Evolutionary conservation across 1,140 invertebrate species (phyloP), one percentile per base, ranked within the genome.

Genomic region (Dryas iulia): DNA sequence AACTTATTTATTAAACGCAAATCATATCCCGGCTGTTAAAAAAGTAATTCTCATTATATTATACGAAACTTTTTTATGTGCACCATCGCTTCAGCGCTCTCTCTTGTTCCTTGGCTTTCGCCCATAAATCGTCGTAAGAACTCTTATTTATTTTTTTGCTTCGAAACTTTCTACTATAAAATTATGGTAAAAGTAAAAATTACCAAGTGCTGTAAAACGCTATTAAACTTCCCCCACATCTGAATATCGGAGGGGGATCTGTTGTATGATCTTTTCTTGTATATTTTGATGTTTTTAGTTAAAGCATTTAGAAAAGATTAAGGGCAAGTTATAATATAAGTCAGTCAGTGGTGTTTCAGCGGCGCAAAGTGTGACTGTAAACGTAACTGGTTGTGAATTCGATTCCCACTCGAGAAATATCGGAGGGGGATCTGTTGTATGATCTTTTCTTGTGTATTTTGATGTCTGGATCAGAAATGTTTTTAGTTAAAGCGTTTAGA

Each of bases 141-240:
- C 21, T 66, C 23, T 39, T 66, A 66, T 66, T 69, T 69, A 69
- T 63, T 62, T 69, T 60, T 69, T 68, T 30, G 30, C 33, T 56
- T 21, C 5, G 28, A 53, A 68, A 68, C 66, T 68, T 68, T 61
- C 24, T 61, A 61, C 66, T 61, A 68, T 68, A 68, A 59, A 68
- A 68, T 68, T 68, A 59, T 54, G 30, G 66, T 30, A 68, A 61
- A 68, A 54, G 66, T 30, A 68, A 61, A 68, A 54, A 68, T 61
- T 61, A 68, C 52, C 58, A 68, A 60, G 59, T 68, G 66, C 31
- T 68, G 66, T 68, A 68, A 61, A 68, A 28, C 47, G 66, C 66
- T 68, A 57, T 68, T 57, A 68, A 68, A 68, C 66, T 68, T 21
- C 12, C 24, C 1, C 24, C 31, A 25, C 39, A 3, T 53, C 28